Evolutionary conservation across 1,140 invertebrate species (phyloP).

Genomic region (Chrysomallon squamiferum): DNA sequence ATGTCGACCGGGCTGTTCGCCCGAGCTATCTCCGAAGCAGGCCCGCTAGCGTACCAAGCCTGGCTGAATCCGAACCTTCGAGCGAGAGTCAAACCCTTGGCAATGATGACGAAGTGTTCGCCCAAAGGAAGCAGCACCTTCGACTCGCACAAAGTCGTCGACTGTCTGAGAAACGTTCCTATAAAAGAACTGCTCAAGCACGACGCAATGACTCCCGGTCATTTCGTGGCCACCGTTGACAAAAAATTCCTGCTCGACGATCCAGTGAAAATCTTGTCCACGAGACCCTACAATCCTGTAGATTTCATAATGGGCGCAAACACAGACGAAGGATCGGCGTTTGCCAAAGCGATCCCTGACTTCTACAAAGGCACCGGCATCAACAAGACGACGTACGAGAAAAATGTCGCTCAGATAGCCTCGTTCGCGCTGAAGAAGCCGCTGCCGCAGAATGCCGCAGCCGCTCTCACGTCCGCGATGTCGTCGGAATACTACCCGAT

Average conservation of each 20-base stretch:
- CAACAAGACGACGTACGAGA: background rate
- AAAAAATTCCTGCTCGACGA: constrained; percentile 88
- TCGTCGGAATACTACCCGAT: background rate
- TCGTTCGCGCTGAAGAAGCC: background rate
- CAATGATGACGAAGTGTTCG: constrained; percentile 26
- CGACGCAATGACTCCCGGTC: constrained; percentile 78
- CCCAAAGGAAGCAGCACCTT: constrained; percentile 66
- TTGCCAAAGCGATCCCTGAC: background rate
- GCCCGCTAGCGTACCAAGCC: constrained; percentile 72
- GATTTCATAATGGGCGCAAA: constrained; percentile 1
- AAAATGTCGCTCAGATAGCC: background rate
- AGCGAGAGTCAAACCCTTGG: constrained; percentile 60
- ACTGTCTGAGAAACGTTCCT: constrained; percentile 77
- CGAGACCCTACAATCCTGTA: background rate
- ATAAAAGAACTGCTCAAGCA: constrained; percentile 80
- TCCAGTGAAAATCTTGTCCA: constrained; percentile 68
- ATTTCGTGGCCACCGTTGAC: constrained; percentile 92
- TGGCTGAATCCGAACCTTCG: constrained; percentile 88
- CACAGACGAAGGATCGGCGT: background rate
- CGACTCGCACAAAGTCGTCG: constrained; percentile 70
- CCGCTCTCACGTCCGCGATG: background rate
- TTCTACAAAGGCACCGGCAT: background rate
- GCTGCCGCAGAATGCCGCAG: background rate
- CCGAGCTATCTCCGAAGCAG: constrained; percentile 74
- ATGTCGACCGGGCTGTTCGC: constrained; percentile 84